Conservation (phyloP, 2,113 vertebrate species). For the Pontoporia blainvillei region DNA sequence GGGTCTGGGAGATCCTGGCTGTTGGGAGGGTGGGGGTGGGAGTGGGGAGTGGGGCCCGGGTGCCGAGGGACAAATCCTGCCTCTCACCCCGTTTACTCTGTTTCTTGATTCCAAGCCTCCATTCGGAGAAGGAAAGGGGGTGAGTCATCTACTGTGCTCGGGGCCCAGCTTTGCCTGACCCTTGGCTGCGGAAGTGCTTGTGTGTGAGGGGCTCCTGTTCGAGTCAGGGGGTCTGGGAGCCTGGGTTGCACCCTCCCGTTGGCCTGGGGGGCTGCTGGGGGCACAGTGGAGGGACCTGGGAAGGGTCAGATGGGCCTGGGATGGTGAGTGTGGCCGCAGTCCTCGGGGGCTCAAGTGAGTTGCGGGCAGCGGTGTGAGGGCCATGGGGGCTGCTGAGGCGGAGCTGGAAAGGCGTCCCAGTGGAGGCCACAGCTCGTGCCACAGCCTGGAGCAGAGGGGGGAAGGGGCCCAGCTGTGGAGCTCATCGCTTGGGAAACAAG, state of each 20-base stretch:
- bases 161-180: slow-evolving; percentile 4
- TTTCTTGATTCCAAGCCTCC: slow-evolving; percentile 93
- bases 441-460: neutral
- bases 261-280: neutral
- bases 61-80: slow-evolving; percentile 26
- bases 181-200: neutral
- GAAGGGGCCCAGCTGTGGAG: neutral
- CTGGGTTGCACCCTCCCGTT: too few relatives aligned
- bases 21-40: slow-evolving; percentile 10
- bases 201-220: neutral
- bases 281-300: neutral
- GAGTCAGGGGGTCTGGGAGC: neutral
- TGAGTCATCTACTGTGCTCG: slow-evolving; percentile 83
- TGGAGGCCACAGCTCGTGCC: neutral
- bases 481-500: too few relatives aligned
- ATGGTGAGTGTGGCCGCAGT: neutral
- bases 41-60: slow-evolving; percentile 72
- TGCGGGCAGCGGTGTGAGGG: neutral
- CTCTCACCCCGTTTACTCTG: slow-evolving; percentile 75
- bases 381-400: neutral
- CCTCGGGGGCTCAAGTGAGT: neutral
- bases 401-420: neutral
- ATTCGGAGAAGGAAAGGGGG: slow-evolving; percentile 98
- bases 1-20: neutral
- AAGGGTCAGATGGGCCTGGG: neutral